These are phyloP conservation scores for Nebria brevicollis DNA, from an alignment of 2,888 invertebrate species.

Conservation along the genomic window DNA sequence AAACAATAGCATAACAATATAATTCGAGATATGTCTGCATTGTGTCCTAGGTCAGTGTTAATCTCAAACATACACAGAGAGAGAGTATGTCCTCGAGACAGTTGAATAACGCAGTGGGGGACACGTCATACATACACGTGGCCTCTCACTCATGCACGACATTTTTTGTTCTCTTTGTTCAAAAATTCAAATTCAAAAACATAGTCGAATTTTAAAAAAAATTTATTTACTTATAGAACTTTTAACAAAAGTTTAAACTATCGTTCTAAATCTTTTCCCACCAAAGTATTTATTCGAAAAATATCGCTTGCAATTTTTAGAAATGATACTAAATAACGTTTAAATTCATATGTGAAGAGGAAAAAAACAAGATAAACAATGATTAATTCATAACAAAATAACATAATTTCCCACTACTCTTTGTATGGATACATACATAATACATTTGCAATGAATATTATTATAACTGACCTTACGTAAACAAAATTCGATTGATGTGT, in stretches of 20 bases:
- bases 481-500: not conserved
- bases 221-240: too few relatives aligned
- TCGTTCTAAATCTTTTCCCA: too few relatives aligned
- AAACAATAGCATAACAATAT: not conserved
- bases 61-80: not conserved
- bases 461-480: slow-evolving; percentile 1
- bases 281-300: too few relatives aligned
- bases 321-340: too few relatives aligned
- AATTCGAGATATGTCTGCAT: not conserved
- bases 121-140: not conserved
- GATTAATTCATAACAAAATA: not conserved
- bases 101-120: not conserved
- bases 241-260: too few relatives aligned
- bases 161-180: not conserved
- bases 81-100: not conserved
- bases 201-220: not conserved
- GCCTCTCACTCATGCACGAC: not conserved
- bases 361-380: not conserved
- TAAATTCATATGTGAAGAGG: too few relatives aligned
- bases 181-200: not conserved
- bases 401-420: not conserved
- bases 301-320: too few relatives aligned
- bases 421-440: not conserved
- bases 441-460: not conserved
- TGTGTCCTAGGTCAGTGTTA: not conserved